Evolutionary conservation across 2,888 invertebrate genomes (phyloP).

Genomic region (Ormyrus pomaceus): DNA sequence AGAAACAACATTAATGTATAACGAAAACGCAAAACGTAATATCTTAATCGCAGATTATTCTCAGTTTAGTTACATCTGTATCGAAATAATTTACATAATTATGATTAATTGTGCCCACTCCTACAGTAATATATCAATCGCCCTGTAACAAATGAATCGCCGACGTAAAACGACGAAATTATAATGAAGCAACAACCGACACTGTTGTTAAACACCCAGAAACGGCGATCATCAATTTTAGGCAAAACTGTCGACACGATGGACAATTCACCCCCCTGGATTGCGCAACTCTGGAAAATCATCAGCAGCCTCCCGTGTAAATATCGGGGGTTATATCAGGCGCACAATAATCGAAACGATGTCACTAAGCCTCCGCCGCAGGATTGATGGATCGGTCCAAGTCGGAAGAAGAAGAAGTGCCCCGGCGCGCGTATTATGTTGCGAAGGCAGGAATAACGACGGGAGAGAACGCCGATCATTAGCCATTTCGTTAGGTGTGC

Average conservation of each 20-base stretch:
- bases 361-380: not conserved
- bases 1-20: too few relatives aligned
- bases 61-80: not conserved
- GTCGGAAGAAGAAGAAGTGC: not conserved
- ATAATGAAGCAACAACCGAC: constrained; percentile 10
- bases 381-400: constrained; percentile 33
- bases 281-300: constrained; percentile 29
- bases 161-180: not conserved
- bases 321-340: not conserved
- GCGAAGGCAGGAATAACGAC: not conserved
- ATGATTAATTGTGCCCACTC: not conserved
- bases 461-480: constrained; percentile 14
- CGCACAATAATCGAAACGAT: constrained; percentile 37
- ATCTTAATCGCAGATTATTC: too few relatives aligned
- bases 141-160: constrained; percentile 14
- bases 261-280: constrained; percentile 10
- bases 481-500: constrained; percentile 21
- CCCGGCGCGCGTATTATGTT: constrained; percentile 8
- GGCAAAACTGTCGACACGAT: constrained; percentile 20
- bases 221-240: constrained; percentile 38
- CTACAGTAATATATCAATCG: constrained; percentile 5
- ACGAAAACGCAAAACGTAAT: too few relatives aligned
- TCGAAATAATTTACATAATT: not conserved
- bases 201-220: constrained; percentile 5
- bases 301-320: constrained; percentile 2